A percentile compares a stretch with the other conserved stretches of the same genome.
phyloP scores from a whole-genome alignment of 2,113 vertebrate genomes.

The Antennarius striatus region DNA sequence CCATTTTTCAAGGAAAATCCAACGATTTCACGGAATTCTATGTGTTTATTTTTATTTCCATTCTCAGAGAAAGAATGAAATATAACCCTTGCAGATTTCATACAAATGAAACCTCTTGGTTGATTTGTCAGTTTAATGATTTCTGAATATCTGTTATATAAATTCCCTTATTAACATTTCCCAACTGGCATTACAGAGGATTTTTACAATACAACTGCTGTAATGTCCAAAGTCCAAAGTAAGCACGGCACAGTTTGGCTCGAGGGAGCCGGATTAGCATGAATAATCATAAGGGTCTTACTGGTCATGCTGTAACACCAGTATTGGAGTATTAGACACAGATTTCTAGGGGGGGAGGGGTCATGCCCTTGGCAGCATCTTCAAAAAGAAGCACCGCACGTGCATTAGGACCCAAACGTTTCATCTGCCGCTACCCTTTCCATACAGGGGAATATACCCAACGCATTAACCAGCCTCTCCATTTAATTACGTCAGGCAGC shows the following conservation, averaged over 20 bases:
- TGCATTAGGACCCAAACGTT: too few relatives aligned
- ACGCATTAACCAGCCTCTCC: background rate
- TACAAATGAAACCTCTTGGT: too few relatives aligned
- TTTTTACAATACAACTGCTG: slow-evolving; percentile 4
- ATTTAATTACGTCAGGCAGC: slow-evolving; percentile 25
- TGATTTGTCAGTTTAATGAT: too few relatives aligned
- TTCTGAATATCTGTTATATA: too few relatives aligned
- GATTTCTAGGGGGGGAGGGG: background rate
- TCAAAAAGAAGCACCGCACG: too few relatives aligned
- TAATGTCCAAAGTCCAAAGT: slow-evolving; percentile 11
- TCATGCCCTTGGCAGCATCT: too few relatives aligned
- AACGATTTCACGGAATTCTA: too few relatives aligned
- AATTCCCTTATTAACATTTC: background rate
- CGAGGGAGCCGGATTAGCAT: slow-evolving; percentile 26
- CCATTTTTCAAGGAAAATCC: too few relatives aligned
- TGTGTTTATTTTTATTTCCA: too few relatives aligned
- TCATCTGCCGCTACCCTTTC: too few relatives aligned
- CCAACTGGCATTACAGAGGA: slow-evolving; percentile 3
- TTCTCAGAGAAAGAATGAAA: too few relatives aligned
- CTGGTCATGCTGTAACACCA: slow-evolving; percentile 13
- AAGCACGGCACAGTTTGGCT: slow-evolving; percentile 16
- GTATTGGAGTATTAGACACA: background rate
- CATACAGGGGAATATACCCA: background rate
- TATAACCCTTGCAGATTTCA: too few relatives aligned
- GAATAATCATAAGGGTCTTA: slow-evolving; percentile 12